A percentile compares a stretch with the other conserved stretches of the same genome.
Evolutionary conservation across 1,140 invertebrate species (phyloP).

Genomic region (Lineus longissimus): DNA sequence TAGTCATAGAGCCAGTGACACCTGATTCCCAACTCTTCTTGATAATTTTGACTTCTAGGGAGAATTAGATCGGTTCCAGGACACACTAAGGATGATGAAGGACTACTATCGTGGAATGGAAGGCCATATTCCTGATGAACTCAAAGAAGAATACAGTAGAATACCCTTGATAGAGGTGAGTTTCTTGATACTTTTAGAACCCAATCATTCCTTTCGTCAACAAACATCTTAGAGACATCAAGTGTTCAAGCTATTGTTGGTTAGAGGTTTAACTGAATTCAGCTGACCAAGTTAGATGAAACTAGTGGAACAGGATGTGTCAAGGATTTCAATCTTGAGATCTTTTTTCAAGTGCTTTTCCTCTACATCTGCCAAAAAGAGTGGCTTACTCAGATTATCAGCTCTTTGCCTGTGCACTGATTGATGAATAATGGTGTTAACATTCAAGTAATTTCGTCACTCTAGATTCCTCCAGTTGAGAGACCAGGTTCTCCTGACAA

Average conservation of each 20-base stretch:
- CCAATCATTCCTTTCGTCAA: neutral
- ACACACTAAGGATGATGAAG: conserved; percentile 48
- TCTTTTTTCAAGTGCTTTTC: too few relatives aligned
- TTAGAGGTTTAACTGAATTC: conserved; percentile 6
- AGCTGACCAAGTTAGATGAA: too few relatives aligned
- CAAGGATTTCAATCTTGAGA: too few relatives aligned
- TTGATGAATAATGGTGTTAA: too few relatives aligned
- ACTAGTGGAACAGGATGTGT: too few relatives aligned
- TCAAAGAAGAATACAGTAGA: conserved; percentile 43
- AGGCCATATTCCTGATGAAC: conserved; percentile 48
- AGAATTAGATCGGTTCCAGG: conserved; percentile 52
- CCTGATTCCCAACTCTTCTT: conserved; percentile 3
- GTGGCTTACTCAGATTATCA: too few relatives aligned
- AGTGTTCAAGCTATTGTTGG: neutral
- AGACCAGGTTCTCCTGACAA: conserved; percentile 19
- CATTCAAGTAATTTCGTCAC: too few relatives aligned
- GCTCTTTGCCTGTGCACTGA: too few relatives aligned
- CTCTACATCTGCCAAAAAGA: too few relatives aligned
- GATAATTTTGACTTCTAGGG: conserved; percentile 18
- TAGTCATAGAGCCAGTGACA: too few relatives aligned
- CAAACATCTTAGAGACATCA: neutral
- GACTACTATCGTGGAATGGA: conserved; percentile 55
- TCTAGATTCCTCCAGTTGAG: conserved; percentile 25
- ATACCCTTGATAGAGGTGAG: conserved; percentile 50
- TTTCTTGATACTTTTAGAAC: neutral